Percentiles rank a stretch among this genome's conserved stretches.
Conservation (phyloP, 1,140 invertebrate species). For the Tenebrio molitor region DNA sequence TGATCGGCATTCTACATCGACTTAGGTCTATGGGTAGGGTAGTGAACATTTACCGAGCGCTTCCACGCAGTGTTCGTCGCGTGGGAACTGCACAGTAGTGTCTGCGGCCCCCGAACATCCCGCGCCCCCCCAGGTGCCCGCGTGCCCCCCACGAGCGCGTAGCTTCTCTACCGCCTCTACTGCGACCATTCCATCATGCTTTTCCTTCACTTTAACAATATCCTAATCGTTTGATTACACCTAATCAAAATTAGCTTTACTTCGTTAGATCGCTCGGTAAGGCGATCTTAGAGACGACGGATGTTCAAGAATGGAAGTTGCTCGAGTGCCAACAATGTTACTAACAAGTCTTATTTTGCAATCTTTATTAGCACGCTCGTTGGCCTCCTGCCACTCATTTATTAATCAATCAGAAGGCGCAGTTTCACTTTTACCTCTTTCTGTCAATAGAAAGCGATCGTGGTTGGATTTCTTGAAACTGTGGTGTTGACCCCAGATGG, state of each 20-base stretch:
- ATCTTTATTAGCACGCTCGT: constrained; percentile 30
- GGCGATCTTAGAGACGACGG: neutral
- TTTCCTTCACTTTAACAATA: constrained; percentile 2
- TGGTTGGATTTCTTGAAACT: too few species aligned
- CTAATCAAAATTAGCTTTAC: constrained; percentile 3
- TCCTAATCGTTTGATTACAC: neutral
- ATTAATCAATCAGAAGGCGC: neutral
- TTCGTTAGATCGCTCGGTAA: neutral
- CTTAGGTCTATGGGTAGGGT: constrained; percentile 41
- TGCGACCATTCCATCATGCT: constrained; percentile 1
- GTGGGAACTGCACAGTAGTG: constrained; percentile 59
- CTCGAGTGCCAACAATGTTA: neutral
- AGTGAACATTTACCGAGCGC: constrained; percentile 54
- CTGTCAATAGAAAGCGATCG: neutral
- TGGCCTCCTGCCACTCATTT: neutral
- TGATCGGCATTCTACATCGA: constrained; percentile 6
- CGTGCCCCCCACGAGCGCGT: constrained; percentile 47
- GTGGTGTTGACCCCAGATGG: too few species aligned
- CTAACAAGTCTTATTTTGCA: constrained; percentile 25
- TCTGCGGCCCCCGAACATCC: constrained; percentile 49
- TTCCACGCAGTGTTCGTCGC: constrained; percentile 52
- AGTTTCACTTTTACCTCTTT: neutral
- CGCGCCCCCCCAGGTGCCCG: constrained; percentile 9
- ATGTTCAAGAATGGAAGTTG: neutral
- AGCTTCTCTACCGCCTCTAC: constrained; percentile 29